These are phyloP conservation scores for Alectoris magna DNA, from an alignment of 2,797 vertebrate genomes.

Conservation along the genomic window DNA sequence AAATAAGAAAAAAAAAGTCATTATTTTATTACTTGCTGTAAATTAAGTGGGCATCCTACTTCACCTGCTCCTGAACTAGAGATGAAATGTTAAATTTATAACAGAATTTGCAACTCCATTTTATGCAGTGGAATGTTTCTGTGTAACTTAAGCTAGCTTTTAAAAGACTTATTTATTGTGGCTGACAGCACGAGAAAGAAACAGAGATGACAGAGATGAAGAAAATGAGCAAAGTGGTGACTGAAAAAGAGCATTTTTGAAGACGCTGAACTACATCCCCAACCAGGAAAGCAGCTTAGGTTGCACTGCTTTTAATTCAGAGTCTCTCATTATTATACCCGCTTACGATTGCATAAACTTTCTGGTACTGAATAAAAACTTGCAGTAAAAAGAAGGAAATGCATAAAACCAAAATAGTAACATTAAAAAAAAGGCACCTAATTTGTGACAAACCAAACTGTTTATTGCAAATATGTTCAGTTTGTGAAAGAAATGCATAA, in stretches of 20 bases:
- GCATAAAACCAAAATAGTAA: accelerated
- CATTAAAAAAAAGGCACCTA: not conserved
- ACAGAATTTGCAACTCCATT: not conserved
- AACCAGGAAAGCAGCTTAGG: not conserved
- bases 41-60: not conserved
- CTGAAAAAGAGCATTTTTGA: not conserved
- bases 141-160: not conserved
- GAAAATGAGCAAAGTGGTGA: not conserved
- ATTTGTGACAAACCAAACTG: not conserved
- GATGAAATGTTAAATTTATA: not conserved
- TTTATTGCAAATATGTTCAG: not conserved
- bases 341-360: not conserved
- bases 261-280: not conserved
- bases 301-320: not conserved
- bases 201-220: not conserved
- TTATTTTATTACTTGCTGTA: not conserved
- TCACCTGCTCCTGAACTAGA: not conserved
- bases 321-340: not conserved
- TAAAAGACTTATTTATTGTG: not conserved
- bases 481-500: not conserved
- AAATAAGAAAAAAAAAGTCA: not conserved
- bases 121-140: not conserved
- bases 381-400: not conserved
- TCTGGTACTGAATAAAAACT: not conserved
- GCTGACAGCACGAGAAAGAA: not conserved